These are phyloP conservation scores for Melieria picta DNA, from an alignment of 2,888 invertebrate genomes.

Conservation along the genomic window DNA sequence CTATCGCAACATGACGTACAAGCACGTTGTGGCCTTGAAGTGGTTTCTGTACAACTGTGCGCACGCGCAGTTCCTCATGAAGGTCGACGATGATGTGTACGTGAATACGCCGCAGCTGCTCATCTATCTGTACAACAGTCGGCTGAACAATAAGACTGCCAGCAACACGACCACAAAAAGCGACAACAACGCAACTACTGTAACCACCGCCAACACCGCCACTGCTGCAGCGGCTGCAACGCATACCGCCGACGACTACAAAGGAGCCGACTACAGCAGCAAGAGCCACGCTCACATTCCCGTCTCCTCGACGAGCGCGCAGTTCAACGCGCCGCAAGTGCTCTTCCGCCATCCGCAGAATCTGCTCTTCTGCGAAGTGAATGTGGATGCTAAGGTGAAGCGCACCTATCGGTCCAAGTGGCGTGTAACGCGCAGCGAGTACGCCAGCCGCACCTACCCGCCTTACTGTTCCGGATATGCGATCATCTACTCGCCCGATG, in stretches of 20 bases:
- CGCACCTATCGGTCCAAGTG: constrained; percentile 79
- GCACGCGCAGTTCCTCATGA: constrained; percentile 74
- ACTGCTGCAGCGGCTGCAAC: constrained; percentile 15
- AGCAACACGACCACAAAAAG: constrained; percentile 35
- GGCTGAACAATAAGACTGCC: background rate
- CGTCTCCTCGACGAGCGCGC: constrained; percentile 11
- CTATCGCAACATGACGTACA: constrained; percentile 85
- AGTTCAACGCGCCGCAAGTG: constrained; percentile 34
- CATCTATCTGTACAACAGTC: constrained; percentile 64
- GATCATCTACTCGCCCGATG: constrained; percentile 75
- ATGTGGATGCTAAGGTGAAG: constrained; percentile 68
- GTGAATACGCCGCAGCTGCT: constrained; percentile 75
- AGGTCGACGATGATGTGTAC: constrained; percentile 82
- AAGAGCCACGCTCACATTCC: constrained; percentile 24
- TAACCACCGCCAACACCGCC: constrained; percentile 30
- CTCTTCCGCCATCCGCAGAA: constrained; percentile 63
- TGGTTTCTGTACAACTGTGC: constrained; percentile 80
- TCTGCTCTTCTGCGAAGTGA: constrained; percentile 74
- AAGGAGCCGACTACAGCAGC: constrained; percentile 4
- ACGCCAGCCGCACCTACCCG: constrained; percentile 73
- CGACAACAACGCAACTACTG: constrained; percentile 40
- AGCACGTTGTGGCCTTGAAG: constrained; percentile 84
- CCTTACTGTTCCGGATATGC: constrained; percentile 81
- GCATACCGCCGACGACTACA: constrained; percentile 6
- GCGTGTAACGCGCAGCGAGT: constrained; percentile 78